Evolutionary conservation across 2,888 invertebrate genomes (phyloP).

Genomic region (Drosophila mettleri): DNA sequence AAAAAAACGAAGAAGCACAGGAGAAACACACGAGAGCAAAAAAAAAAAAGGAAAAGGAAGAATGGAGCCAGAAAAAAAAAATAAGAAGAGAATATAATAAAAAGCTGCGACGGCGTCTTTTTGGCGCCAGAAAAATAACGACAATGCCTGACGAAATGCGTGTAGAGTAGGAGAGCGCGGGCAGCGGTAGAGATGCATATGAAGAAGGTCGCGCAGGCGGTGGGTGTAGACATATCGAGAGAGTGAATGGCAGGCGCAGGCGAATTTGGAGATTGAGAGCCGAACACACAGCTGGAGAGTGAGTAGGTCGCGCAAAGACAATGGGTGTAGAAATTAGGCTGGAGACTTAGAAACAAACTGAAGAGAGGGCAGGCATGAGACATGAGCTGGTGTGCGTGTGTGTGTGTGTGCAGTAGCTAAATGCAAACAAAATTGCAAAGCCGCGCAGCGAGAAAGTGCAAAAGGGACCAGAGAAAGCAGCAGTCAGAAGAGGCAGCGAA

Average conservation of each 20-base stretch:
- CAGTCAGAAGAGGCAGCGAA: conserved; percentile 2
- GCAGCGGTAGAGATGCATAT: background rate
- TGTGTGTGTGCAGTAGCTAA: background rate
- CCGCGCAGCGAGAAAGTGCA: conserved; percentile 14
- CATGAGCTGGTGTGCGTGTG: background rate
- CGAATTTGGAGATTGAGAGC: background rate
- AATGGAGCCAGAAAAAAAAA: conserved; percentile 47
- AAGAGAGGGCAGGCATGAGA: background rate
- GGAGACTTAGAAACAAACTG: conserved; percentile 1
- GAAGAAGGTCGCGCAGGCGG: conserved; percentile 8
- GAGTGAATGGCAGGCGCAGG: conserved; percentile 8
- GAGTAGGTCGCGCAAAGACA: conserved; percentile 4
- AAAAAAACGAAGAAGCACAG: conserved; percentile 23
- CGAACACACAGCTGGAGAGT: conserved; percentile 5
- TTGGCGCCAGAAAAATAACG: conserved; percentile 84
- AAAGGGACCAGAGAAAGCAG: conserved; percentile 5
- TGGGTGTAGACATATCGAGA: conserved; percentile 5
- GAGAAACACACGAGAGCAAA: conserved; percentile 30
- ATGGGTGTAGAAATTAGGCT: background rate
- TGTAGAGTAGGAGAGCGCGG: conserved; percentile 10
- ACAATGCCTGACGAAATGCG: conserved; percentile 67
- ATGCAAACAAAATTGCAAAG: conserved; percentile 9
- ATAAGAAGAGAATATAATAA: conserved; percentile 4
- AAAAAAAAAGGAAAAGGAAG: conserved; percentile 40
- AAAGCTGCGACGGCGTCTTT: conserved; percentile 78